Conservation (phyloP, 2,888 invertebrate genomes). For the Mythimna ferrago region DNA sequence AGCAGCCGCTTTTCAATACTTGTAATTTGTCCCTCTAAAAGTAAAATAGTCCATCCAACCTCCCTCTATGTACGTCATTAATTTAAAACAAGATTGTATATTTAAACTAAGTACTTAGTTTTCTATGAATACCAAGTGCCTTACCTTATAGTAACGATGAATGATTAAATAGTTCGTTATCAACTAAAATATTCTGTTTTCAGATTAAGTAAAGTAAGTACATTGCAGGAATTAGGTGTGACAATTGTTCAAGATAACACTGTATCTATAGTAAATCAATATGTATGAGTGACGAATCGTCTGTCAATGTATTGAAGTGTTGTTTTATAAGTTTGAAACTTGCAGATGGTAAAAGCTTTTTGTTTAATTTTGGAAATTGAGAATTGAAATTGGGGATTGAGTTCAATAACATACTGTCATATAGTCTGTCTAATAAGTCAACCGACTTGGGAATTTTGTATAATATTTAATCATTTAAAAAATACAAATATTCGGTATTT, state of each 20-base stretch:
- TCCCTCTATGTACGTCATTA: no score
- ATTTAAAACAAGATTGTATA: not conserved
- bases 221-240: slow-evolving; percentile 26
- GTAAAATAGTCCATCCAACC: no score
- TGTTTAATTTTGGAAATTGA: no score
- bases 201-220: slow-evolving; percentile 27
- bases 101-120: not conserved
- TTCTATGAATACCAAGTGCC: not conserved
- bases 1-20: no score
- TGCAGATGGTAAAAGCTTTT: not conserved
- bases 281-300: slow-evolving; percentile 5
- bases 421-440: no score
- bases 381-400: no score
- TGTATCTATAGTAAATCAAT: slow-evolving; percentile 8
- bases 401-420: no score
- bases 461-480: no score
- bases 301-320: not conserved
- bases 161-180: slow-evolving; percentile 29
- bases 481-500: no score
- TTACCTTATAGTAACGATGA: not conserved
- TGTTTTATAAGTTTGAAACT: not conserved
- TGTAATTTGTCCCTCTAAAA: no score
- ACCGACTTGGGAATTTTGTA: no score
- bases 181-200: slow-evolving; percentile 21
- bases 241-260: slow-evolving; percentile 31